These are phyloP conservation scores for Ostrea denselamellosa DNA, from an alignment of 1,140 invertebrate genomes.

Conservation along the genomic window DNA sequence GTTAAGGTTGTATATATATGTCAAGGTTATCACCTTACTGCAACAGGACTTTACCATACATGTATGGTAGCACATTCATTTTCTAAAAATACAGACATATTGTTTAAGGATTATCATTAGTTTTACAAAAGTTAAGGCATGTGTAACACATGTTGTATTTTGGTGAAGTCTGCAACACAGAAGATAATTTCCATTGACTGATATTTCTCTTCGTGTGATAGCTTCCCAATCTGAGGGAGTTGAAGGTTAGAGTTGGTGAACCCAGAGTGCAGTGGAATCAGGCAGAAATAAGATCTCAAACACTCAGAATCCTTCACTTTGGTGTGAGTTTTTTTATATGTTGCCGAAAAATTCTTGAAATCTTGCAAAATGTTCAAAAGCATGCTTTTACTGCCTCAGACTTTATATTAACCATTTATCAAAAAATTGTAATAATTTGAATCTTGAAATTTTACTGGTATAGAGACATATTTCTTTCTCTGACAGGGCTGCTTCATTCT, in stretches of 20 bases:
- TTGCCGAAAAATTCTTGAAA: not conserved
- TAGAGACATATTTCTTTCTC: not conserved
- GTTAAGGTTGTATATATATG: not conserved
- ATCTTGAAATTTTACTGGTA: not conserved
- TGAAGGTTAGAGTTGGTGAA: not conserved
- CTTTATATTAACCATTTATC: no score
- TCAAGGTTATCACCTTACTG: no score
- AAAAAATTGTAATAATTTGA: no score
- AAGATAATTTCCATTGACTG: not conserved
- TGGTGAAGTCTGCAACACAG: not conserved
- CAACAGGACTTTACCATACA: not conserved
- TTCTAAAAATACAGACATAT: not conserved
- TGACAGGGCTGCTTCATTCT: constrained; percentile 45
- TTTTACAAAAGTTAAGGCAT: not conserved
- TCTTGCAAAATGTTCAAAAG: not conserved
- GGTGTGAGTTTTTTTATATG: not conserved
- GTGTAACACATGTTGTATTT: no score
- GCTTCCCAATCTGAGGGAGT: not conserved
- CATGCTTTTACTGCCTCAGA: no score
- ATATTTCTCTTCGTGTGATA: not conserved
- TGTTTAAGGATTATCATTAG: not conserved
- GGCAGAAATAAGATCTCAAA: constrained; percentile 13
- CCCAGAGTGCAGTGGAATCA: not conserved
- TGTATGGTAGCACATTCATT: not conserved
- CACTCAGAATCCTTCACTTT: not conserved